A percentile compares a stretch with the other conserved stretches of the same genome.
Evolutionary conservation across 2,888 invertebrate species (phyloP).

Genomic region (Corbicula japonica): DNA sequence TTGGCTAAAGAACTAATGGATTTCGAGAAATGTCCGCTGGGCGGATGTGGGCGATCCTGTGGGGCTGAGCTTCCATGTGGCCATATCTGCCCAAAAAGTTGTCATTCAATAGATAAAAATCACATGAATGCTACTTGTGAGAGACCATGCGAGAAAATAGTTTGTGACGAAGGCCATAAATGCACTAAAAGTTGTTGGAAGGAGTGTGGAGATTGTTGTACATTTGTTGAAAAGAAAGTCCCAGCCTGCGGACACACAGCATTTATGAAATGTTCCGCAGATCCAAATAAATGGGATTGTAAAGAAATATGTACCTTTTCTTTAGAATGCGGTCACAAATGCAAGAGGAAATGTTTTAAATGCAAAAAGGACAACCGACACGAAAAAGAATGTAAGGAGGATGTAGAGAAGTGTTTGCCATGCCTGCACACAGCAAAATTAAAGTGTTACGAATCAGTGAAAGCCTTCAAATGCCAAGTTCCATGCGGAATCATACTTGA

Average conservation of each 20-base stretch:
- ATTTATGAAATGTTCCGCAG: constrained; percentile 73
- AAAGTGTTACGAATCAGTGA: constrained; percentile 86
- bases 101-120: constrained; percentile 87
- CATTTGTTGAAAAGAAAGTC: constrained; percentile 69
- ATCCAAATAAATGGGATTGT: constrained; percentile 73
- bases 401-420: constrained; percentile 28
- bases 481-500: constrained; percentile 67
- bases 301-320: constrained; percentile 66
- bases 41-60: constrained; percentile 77
- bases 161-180: constrained; percentile 85
- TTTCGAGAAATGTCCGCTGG: constrained; percentile 70
- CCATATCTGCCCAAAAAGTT: constrained; percentile 57
- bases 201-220: constrained; percentile 79
- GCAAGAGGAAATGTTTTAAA: constrained; percentile 79
- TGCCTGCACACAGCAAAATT: constrained; percentile 81
- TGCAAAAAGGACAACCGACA: constrained; percentile 73
- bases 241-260: constrained; percentile 80
- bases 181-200: constrained; percentile 88
- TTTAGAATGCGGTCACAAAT: constrained; percentile 87
- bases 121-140: constrained; percentile 87
- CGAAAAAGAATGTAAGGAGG: constrained; percentile 48
- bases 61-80: constrained; percentile 61
- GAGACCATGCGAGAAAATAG: constrained; percentile 72
- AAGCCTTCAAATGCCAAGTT: constrained; percentile 83
- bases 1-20: constrained; percentile 60